phyloP scores from a whole-genome alignment of 2,113 vertebrate genomes.

The Pteropus alecto region DNA sequence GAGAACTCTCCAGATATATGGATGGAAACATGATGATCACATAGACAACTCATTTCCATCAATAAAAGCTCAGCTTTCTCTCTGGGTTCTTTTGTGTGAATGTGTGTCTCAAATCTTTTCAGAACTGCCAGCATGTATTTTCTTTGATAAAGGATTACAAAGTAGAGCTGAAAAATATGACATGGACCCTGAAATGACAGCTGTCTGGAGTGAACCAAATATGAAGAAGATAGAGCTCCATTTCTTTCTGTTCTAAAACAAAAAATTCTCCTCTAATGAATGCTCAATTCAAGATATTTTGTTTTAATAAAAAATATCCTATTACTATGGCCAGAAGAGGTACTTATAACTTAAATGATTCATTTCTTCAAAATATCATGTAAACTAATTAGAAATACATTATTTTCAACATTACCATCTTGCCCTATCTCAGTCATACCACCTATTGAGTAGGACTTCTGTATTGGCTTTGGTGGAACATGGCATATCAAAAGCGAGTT shows the following conservation, averaged over 20 bases:
- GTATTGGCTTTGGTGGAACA: background rate
- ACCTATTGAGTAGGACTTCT: background rate
- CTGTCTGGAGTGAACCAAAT: slow-evolving; percentile 42
- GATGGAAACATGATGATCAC: slow-evolving; percentile 17
- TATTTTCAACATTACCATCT: background rate
- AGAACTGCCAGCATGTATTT: slow-evolving; percentile 30
- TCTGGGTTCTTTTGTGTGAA: slow-evolving; percentile 33
- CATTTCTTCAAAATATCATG: slow-evolving; percentile 45
- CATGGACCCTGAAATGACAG: slow-evolving; percentile 22
- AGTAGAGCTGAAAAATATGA: slow-evolving; percentile 49
- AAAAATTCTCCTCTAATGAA: background rate
- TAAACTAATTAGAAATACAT: slow-evolving; percentile 16
- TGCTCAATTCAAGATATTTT: background rate
- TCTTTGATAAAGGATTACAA: slow-evolving; percentile 69
- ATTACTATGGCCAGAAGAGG: background rate
- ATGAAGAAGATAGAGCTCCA: background rate
- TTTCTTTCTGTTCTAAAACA: slow-evolving; percentile 1
- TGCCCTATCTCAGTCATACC: background rate
- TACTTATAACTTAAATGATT: background rate
- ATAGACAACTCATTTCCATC: slow-evolving; percentile 1
- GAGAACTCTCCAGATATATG: background rate
- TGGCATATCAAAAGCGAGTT: background rate
- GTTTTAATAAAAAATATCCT: background rate
- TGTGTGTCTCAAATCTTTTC: slow-evolving; percentile 44
- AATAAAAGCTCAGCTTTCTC: slow-evolving; percentile 9